phyloP scores from a whole-genome alignment of 2,113 vertebrate genomes.

The Hemibagrus wyckioides region DNA sequence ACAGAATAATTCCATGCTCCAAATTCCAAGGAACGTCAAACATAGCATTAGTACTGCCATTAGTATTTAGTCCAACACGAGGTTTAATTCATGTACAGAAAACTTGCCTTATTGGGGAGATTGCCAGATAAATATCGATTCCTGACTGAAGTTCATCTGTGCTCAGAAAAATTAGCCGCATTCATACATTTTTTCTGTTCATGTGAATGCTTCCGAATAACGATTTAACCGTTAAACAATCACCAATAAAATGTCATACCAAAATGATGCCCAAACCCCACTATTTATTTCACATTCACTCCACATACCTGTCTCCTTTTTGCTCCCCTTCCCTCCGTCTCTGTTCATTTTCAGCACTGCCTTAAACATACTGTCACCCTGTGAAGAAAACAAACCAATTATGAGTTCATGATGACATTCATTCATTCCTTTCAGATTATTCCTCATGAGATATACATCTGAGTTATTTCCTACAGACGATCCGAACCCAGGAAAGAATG shows the following conservation, averaged over 20 bases:
- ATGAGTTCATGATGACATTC: not conserved
- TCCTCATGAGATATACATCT: conserved; percentile 57
- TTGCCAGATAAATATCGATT: not conserved
- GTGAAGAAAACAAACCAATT: conserved; percentile 42
- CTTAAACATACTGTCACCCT: conserved; percentile 87
- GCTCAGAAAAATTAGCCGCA: not conserved
- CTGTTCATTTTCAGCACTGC: conserved; percentile 96
- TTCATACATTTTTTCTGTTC: not conserved
- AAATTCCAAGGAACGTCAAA: not conserved
- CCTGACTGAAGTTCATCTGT: not conserved
- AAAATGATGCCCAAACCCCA: not conserved
- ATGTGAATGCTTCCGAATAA: not conserved
- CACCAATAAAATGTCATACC: not conserved
- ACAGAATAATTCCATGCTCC: not conserved
- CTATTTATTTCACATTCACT: conserved; percentile 15
- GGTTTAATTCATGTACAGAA: not conserved
- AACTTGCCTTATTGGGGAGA: not conserved
- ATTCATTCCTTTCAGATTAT: conserved; percentile 53
- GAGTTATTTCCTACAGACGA: conserved; percentile 69
- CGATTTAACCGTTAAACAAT: not conserved
- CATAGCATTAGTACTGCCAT: not conserved
- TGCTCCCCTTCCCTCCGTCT: conserved; percentile 89
- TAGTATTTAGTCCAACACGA: not conserved
- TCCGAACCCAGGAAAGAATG: conserved; percentile 74
- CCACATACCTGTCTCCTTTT: conserved; percentile 88